These are phyloP conservation scores for Polietes domitor DNA, from an alignment of 2,888 invertebrate genomes.

Conservation along the genomic window DNA sequence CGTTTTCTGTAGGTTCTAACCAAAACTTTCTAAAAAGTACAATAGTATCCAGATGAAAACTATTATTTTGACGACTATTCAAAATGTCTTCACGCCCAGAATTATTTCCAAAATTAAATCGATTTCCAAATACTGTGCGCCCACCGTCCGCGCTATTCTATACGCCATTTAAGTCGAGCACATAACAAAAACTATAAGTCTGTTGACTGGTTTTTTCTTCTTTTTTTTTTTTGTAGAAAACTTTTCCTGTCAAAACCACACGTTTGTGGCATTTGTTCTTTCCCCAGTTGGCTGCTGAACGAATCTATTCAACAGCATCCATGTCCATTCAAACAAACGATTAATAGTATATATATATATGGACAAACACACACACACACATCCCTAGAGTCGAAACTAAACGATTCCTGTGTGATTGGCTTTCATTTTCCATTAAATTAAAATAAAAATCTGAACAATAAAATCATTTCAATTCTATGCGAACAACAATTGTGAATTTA, in stretches of 20 bases:
- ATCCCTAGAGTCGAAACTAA: slow-evolving; percentile 11
- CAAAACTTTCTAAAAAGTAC: too few relatives aligned
- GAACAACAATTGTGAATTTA: slow-evolving; percentile 22
- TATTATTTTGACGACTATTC: too few relatives aligned
- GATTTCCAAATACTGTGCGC: too few relatives aligned
- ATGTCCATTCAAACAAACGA: too few relatives aligned
- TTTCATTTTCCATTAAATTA: slow-evolving; percentile 55
- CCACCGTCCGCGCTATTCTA: too few relatives aligned
- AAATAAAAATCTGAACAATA: slow-evolving; percentile 10
- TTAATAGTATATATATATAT: too few relatives aligned
- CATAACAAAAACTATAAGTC: slow-evolving; percentile 3
- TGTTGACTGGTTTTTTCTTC: too few relatives aligned
- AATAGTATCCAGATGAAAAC: too few relatives aligned
- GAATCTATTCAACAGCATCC: background rate
- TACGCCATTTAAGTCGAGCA: background rate
- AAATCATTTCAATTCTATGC: background rate
- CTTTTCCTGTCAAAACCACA: slow-evolving; percentile 62
- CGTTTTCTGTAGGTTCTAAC: too few relatives aligned
- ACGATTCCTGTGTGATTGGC: slow-evolving; percentile 56
- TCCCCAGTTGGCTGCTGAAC: slow-evolving; percentile 11
- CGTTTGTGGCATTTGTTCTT: slow-evolving; percentile 56
- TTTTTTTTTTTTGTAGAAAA: slow-evolving; percentile 2
- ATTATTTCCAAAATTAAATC: too few relatives aligned
- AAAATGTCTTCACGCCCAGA: too few relatives aligned
- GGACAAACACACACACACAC: background rate